Percentiles rank a stretch among this genome's conserved stretches.
Conservation (phyloP, 2,797 vertebrate species). For the Tragelaphus eurycerus region DNA sequence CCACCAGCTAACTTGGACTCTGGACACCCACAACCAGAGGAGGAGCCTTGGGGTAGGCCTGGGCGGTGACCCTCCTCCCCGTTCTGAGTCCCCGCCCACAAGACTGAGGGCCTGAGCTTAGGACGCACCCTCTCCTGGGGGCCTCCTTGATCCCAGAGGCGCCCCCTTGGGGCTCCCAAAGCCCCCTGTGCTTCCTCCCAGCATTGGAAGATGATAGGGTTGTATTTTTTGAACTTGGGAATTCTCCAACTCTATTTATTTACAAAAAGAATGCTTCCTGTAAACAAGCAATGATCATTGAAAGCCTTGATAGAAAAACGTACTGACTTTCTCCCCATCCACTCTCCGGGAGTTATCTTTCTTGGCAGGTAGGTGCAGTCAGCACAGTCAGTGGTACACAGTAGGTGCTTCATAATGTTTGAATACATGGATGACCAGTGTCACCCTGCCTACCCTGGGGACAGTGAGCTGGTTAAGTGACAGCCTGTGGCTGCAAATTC, state of each 20-base stretch:
- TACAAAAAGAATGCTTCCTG: slow-evolving; percentile 11
- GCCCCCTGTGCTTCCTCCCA: neutral
- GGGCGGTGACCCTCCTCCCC: accelerated
- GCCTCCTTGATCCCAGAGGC: neutral
- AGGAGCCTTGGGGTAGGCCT: neutral
- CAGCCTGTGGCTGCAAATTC: neutral
- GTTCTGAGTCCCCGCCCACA: accelerated
- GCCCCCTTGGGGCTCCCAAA: neutral
- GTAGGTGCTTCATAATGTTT: neutral
- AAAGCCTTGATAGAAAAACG: neutral
- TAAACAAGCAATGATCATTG: neutral
- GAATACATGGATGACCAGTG: neutral
- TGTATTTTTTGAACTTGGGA: neutral
- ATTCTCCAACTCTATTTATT: neutral
- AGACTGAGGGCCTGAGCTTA: neutral
- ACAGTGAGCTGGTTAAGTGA: neutral
- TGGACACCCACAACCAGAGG: accelerated
- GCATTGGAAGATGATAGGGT: accelerated
- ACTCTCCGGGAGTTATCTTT: neutral
- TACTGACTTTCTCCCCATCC: neutral
- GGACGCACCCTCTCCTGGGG: neutral
- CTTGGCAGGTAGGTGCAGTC: neutral
- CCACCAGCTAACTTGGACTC: neutral
- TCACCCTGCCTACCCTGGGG: neutral
- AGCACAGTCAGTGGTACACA: neutral